Base-by-base conservation (phyloP, 2,797 vertebrate species). In the Arnoldichthys spilopterus region DNA sequence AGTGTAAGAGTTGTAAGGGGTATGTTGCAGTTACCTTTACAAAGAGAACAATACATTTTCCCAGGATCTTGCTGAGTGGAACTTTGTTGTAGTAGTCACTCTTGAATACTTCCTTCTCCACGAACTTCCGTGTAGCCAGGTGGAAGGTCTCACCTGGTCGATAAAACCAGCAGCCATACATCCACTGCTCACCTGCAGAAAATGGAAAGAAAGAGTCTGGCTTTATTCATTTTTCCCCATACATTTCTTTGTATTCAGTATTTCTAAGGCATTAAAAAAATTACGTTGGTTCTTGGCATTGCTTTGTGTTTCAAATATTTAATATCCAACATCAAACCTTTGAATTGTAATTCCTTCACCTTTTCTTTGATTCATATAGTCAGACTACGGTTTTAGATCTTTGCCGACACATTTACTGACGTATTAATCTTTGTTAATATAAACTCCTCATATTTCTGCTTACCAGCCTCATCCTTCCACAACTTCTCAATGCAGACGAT, bases 31-130 rank as follows among this genome's bases (percentile, higher is more conserved):
- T 88, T 85, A 98, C 98, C 96, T 99, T 99, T 74, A 99, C 98
- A 94, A 96, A 99, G 94, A 99, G 94, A 77, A 99, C 97, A 78
- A 97, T 92, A 81, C 98, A 99, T 91, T 98, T 99, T 72, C 97
- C 97, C 76, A 95, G 87, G 86, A 99, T 97, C 91, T 98, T 98
- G 89, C 90, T 96, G 86, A 99, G 91, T 1, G 96, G 93, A 83
- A 95, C 94, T 92, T 95, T 97, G 93, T 96, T 99, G 75, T 95
- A 97, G 89, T 97, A 98, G 86, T 99, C 97, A 30, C 97, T 98
- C 90, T 99, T 99, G 90, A 99, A 99, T 85, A 97, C 96, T 89
- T 99, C 97, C 71, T 98, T 98, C 89, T 99, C 96, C 90, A 99
- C 91, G 90, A 99, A 98, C 90, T 99, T 99, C 82, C 97, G 93